Conservation (phyloP, 2,113 vertebrate genomes). For the Alectura lathami region DNA sequence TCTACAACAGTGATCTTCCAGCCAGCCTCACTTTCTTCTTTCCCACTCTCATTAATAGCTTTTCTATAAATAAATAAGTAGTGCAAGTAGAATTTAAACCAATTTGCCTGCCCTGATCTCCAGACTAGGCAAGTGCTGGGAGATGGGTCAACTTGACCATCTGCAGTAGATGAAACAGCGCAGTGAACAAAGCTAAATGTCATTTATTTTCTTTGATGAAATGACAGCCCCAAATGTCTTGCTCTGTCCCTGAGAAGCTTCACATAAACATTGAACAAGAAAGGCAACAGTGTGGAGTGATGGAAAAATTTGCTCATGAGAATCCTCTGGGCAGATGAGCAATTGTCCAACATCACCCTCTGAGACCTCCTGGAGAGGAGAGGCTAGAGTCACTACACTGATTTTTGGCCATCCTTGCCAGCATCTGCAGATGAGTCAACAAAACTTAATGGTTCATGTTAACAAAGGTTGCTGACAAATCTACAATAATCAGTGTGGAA, state of each 20-base stretch:
- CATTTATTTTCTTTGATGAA: not conserved
- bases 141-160: not conserved
- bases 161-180: not conserved
- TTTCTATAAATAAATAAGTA: not conserved
- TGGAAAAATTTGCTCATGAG: not conserved
- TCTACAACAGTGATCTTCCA: not conserved
- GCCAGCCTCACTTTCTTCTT: not conserved
- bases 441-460: not conserved
- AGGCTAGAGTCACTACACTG: not conserved
- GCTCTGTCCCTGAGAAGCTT: conserved; percentile 32
- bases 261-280: conserved; percentile 28
- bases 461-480: conserved; percentile 42
- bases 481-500: conserved; percentile 32
- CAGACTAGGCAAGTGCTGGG: not conserved
- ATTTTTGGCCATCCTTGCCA: not conserved
- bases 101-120: not conserved
- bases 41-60: not conserved
- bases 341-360: conserved; percentile 37
- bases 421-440: conserved; percentile 33
- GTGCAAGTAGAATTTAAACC: not conserved
- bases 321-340: conserved; percentile 19
- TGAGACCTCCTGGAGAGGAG: not conserved
- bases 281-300: conserved; percentile 1
- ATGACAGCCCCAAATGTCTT: not conserved
- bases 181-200: not conserved